These are phyloP conservation scores for Catamblyrhynchus diadema DNA, from an alignment of 2,797 vertebrate species.

Conservation along the genomic window DNA sequence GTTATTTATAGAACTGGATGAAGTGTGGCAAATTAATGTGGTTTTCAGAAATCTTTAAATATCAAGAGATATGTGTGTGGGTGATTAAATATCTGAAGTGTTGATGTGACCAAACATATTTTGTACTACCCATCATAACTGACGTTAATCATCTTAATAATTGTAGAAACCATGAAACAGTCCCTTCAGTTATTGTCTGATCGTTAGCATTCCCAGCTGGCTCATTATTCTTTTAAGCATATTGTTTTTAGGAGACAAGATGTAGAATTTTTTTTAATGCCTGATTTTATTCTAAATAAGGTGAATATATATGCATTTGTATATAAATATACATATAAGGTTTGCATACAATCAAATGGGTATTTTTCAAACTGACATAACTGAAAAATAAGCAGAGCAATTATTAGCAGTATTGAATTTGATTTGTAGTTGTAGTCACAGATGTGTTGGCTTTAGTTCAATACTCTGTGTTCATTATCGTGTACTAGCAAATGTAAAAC, in stretches of 20 bases:
- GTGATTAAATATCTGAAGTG: not conserved
- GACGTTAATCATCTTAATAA: not conserved
- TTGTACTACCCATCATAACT: not conserved
- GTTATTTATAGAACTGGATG: not conserved
- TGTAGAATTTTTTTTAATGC: not conserved
- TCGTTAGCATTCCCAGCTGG: not conserved
- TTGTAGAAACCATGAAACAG: not conserved
- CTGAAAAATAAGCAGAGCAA: not conserved
- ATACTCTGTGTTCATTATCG: not conserved
- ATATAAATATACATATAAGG: not conserved
- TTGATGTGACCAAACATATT: not conserved
- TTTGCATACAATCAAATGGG: not conserved
- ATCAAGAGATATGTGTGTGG: fast-evolving
- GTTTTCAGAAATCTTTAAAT: not conserved
- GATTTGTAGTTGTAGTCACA: not conserved
- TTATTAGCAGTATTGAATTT: not conserved
- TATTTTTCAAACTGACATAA: not conserved
- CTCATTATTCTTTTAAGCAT: not conserved
- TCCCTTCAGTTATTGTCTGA: not conserved
- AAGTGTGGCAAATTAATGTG: not conserved
- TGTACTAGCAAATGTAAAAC: not conserved
- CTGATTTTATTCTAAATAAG: not conserved
- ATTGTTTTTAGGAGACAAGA: not conserved
- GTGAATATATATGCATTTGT: not conserved
- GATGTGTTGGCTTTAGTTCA: not conserved